These are phyloP conservation scores for Nematolebias whitei DNA, from an alignment of 2,113 vertebrate species.

Conservation along the genomic window DNA sequence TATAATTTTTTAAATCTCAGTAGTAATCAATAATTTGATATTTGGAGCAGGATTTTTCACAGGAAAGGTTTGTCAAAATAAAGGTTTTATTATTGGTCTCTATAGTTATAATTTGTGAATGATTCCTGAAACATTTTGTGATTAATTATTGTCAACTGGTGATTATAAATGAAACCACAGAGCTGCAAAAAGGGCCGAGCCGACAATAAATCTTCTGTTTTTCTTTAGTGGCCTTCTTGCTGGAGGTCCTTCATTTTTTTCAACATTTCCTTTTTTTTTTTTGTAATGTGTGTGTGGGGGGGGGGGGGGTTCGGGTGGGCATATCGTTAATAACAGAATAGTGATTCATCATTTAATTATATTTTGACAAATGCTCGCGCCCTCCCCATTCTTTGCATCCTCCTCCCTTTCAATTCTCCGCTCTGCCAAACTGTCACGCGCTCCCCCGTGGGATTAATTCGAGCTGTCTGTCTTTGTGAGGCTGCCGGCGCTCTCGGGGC, in stretches of 20 bases:
- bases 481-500: conserved; percentile 90
- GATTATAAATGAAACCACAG: conserved; percentile 21
- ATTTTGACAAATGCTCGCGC: conserved; percentile 99
- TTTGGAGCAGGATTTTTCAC: too few species aligned
- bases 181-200: conserved; percentile 39
- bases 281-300: too few species aligned
- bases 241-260: conserved; percentile 53
- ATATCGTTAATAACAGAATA: conserved; percentile 96
- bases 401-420: conserved; percentile 97
- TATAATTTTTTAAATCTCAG: too few species aligned
- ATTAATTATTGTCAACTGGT: not conserved
- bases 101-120: not conserved
- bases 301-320: conserved; percentile 75
- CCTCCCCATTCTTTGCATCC: conserved; percentile 96
- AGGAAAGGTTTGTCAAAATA: not conserved
- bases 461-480: conserved; percentile 96
- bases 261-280: conserved; percentile 41
- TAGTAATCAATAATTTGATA: too few species aligned
- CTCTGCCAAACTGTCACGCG: conserved; percentile 96
- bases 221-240: conserved; percentile 42
- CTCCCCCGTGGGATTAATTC: conserved; percentile 97
- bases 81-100: not conserved
- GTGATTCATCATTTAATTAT: conserved; percentile 99
- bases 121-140: not conserved
- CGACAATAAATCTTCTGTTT: conserved; percentile 46